Evolutionary conservation across 2,888 invertebrate genomes (phyloP), one percentile per base, ranked within the genome.

Genomic region (Tetheella fluctuosa): DNA sequence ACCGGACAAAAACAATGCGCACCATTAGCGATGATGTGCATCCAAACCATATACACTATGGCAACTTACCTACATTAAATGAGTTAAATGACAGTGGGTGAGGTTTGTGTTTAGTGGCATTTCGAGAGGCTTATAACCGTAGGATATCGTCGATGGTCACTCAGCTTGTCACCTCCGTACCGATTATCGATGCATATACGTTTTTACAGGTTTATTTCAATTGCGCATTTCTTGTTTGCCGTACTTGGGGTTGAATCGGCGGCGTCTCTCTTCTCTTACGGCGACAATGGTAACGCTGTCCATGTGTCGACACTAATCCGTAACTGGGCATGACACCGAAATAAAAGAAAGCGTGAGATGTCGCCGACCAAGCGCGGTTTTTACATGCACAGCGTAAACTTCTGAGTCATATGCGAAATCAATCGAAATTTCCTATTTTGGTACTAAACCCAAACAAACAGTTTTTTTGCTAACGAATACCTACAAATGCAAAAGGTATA

Each of bases 331-430:
- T 78, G 82, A 81, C 83, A 83, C 77, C 72, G 74, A 84, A 84
- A 85, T 80, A 84, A 88, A 88, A 88, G 85, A 84, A 87, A 86
- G 84, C 81, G 77, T 77, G 80, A 80, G 74, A 78, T 81, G 78
- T 81, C 76, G 68, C 74, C 68, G 67, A 68, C 66, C 76, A 66
- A 64, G 59, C 69, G 66, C 65, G 64, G 67, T 65, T 67, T 62
- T 65, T 64, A 68, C 66, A 62, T 58, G 66, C 65, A 62, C 64
- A 68, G 67, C 64, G 55, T 55, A 55, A 34, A 37, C 55, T 70
- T 65, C 68, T 78, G 74, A 75, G 62, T 77, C 76, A 76, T 71
- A 64, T 64, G 57, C 63, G 54, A 73, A 77, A 73, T 75, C 64
- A 64, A 71, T 70, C 62, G 57, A 61, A 68, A 67, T 60, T 52